Base-by-base conservation (phyloP, 2,888 invertebrate species). In the Apodemia mormo region DNA sequence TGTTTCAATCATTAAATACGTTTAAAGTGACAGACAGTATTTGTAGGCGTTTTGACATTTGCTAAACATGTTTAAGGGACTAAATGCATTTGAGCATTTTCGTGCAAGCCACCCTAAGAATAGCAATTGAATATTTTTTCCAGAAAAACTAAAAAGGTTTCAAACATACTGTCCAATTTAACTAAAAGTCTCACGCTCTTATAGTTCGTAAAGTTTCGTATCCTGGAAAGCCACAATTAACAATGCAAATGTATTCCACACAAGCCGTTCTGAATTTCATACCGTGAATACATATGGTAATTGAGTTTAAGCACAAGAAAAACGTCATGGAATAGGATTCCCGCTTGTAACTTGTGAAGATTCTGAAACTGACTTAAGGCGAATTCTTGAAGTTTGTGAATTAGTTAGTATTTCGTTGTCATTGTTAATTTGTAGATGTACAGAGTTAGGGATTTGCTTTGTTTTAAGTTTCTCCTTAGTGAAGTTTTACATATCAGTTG, bases 231-330 rank as follows among this genome's bases (percentile, higher is more conserved):
- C 82, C 85, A 85, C 89, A 91, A 92, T 92, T 93, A 92, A 91
- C 92, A 91, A 92, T 92, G 91, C 91, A 90, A 92, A 93, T 93
- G 81, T 82, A 77, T 76, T 81, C 75, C 78, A 79, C 72, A 84
- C 85, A 86, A 82, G 85, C 89, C 85, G 86, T 82, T 89, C 88
- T 85, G 89, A 87, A 89, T 92, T 91, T 90, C 90, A 90, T 89
- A 89, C 82, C 79, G 78, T 77, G 85, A 83, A 87, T 89, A 87
- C 88, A 88, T 90, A 90, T 91, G 90, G 82, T 86, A 89, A 90
- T 90, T 81, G 80, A 78, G 85, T 88, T 87, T 83, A 76, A 74
- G 77, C 77, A 79, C 79, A 81, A 83, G 87, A 89, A 90, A 90
- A 90, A 89, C 84, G 78, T 77, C 78, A 78, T 79, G 76, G 79